Evolutionary conservation across 1,140 invertebrate species (phyloP), one percentile per base, ranked within the genome.

Genomic region (Leptinotarsa defecta): DNA sequence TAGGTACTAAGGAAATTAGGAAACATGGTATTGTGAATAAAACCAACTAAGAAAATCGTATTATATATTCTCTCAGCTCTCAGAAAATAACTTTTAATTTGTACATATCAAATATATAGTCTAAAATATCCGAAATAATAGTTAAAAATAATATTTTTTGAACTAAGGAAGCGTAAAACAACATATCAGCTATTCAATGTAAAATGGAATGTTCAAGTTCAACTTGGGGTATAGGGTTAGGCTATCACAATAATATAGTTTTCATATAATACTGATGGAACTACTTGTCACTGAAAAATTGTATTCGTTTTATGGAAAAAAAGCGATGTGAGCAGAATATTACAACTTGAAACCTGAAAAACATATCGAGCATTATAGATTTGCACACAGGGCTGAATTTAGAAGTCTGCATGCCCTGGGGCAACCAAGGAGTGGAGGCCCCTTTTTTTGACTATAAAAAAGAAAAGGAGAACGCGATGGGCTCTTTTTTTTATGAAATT

Each of bases 41-140:
- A 20, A 19, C 13, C 48, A 67, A 71, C 76, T 79, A 48, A 74
- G 88, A 89, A 76, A 90, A 48, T 89, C 90, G 83, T 88, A 88
- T 2, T 89, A 89, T 2, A 86, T 87, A 57, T 57, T 15, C 13
- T 57, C 17, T 57, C 52, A 57, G 52, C 52, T 57, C 15, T 57
- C 15, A 57, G 52, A 57, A 57, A 57, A 57, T 19, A 57, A 57
- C 52, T 57, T 15, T 17, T 17, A 57, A 57, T 57, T 57, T 57
- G 52, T 57, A 57, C 52, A 57, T 17, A 15, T 57, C 52, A 57
- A 57, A 57, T 57, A 57, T 57, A 57, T n/a, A 57, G n/a, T 19
- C 13, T 57, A 13, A 57, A 17, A 57, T 57, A 57, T 17, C 52
- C 52, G 6, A 57, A 57, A 19, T 15, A 17, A n/a, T 57, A 6